Conservation (phyloP, 2,888 invertebrate species). For the Scelioninae gen. 1 region DNA sequence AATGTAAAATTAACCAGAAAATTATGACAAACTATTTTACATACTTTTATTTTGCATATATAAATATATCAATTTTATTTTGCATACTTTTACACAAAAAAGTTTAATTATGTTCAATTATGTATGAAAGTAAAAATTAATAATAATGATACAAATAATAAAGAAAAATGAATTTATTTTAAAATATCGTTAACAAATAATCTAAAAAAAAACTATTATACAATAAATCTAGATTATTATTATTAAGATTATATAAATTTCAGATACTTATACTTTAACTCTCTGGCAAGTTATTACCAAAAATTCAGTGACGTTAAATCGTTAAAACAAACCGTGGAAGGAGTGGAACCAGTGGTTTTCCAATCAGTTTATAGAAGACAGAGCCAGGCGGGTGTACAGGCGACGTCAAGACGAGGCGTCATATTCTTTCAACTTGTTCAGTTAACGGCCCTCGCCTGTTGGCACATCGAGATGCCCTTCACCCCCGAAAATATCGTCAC, state of each 20-base stretch:
- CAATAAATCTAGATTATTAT: slow-evolving; percentile 29
- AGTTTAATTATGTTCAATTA: no score
- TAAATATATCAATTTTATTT: no score
- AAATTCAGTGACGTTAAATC: slow-evolving; percentile 79
- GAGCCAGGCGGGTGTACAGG: slow-evolving; percentile 83
- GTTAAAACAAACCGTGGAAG: slow-evolving; percentile 76
- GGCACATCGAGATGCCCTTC: slow-evolving; percentile 83
- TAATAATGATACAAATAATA: no score
- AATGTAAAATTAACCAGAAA: no score
- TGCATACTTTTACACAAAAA: no score
- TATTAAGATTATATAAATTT: slow-evolving; percentile 71
- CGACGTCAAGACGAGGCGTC: slow-evolving; percentile 80
- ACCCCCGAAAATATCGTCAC: slow-evolving; percentile 80
- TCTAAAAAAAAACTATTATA: no score
- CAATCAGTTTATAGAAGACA: slow-evolving; percentile 79
- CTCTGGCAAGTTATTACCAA: slow-evolving; percentile 81
- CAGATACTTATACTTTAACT: slow-evolving; percentile 83
- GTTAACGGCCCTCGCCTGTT: slow-evolving; percentile 83
- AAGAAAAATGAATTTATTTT: no score
- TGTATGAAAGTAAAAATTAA: no score
- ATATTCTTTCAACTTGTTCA: slow-evolving; percentile 84
- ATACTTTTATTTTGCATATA: no score
- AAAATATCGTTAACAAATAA: no score
- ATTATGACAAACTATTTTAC: no score
- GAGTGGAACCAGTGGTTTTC: slow-evolving; percentile 79